Evolutionary conservation across 2,797 vertebrate species (phyloP).

Genomic region (Semotilus atromaculatus): DNA sequence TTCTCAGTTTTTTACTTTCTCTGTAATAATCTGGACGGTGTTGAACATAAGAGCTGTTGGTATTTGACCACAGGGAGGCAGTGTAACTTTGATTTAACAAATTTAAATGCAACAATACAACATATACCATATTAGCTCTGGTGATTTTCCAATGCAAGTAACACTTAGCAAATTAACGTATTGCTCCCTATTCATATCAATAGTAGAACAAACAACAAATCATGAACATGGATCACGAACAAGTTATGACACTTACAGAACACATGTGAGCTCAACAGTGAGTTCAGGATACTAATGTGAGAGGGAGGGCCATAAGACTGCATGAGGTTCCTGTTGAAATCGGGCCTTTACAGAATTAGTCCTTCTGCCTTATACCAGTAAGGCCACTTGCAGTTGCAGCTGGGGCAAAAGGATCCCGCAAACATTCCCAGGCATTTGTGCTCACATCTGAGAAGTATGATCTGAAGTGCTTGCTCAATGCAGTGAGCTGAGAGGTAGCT

Average conservation of each 20-base stretch:
- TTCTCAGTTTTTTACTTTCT: no score
- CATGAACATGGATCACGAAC: not conserved
- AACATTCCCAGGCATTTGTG: not conserved
- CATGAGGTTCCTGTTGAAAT: not conserved
- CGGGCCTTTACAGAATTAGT: not conserved
- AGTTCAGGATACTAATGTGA: not conserved
- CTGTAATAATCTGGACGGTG: no score
- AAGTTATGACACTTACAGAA: not conserved
- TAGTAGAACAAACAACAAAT: not conserved
- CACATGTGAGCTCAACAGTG: not conserved
- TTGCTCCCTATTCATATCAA: not conserved
- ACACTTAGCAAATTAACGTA: not conserved
- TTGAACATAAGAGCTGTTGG: not conserved
- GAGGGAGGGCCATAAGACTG: not conserved
- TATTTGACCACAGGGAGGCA: not conserved
- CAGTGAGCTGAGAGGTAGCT: constrained; percentile 26
- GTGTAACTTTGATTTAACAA: not conserved
- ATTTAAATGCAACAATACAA: not conserved
- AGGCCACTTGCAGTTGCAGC: not conserved
- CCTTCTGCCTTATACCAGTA: not conserved
- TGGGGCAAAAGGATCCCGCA: not conserved
- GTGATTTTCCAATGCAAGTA: not conserved
- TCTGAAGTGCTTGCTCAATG: constrained; percentile 27
- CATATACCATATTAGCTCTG: not conserved
- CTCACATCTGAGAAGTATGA: not conserved